A percentile compares a stretch with the other conserved stretches of the same genome.
Evolutionary conservation across 2,113 vertebrate genomes (phyloP).

Genomic region (Ancistrus triradiatus): DNA sequence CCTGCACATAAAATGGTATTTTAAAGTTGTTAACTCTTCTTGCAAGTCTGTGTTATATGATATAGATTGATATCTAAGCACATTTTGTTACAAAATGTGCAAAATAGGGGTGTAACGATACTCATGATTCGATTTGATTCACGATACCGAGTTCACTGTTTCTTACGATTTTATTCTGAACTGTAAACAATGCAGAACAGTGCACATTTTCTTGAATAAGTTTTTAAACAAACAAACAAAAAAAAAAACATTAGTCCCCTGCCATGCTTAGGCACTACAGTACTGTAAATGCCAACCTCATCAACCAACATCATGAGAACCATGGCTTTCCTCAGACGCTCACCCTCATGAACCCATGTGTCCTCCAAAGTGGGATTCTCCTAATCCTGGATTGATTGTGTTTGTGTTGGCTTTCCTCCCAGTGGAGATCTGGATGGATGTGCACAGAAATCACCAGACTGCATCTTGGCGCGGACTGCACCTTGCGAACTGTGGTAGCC

Average conservation of each 20-base stretch:
- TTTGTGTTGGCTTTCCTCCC: constrained; percentile 38
- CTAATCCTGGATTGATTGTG: constrained; percentile 19
- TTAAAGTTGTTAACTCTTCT: background rate
- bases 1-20: background rate
- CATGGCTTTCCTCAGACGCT: constrained; percentile 21
- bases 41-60: background rate
- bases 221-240: no score
- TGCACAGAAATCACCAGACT: constrained; percentile 7
- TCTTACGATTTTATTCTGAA: no score
- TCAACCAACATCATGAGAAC: constrained; percentile 33
- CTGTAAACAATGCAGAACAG: no score
- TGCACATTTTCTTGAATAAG: no score
- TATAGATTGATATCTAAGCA: background rate
- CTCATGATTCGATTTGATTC: no score
- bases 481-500: no score
- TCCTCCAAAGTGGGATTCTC: constrained; percentile 38
- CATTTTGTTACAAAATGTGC: background rate
- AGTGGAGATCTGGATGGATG: constrained; percentile 29
- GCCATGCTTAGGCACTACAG: no score
- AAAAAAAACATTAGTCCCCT: no score
- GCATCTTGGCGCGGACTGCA: no score
- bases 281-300: constrained; percentile 25
- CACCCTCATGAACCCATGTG: constrained; percentile 21
- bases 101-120: no score
- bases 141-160: no score